A percentile compares a stretch with the other conserved stretches of the same genome.
Conservation (phyloP, 2,113 vertebrate genomes). For the Elaphurus davidianus region DNA sequence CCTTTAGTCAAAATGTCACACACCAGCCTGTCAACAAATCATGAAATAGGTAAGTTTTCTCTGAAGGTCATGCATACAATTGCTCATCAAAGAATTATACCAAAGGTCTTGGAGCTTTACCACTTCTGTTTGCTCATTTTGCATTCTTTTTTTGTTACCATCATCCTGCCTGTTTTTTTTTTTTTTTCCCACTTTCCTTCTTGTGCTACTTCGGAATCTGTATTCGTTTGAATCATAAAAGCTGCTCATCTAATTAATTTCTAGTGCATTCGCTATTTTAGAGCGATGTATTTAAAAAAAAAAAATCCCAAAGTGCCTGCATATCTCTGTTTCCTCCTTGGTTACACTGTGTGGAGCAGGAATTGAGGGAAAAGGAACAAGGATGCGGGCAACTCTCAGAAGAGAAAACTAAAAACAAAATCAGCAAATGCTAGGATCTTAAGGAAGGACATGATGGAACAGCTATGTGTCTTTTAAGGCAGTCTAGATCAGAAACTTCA, state of each 20-base stretch:
- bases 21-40: constrained; percentile 82
- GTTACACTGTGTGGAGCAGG: neutral
- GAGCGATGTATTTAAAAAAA: neutral
- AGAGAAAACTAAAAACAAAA: neutral
- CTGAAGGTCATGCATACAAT: constrained; percentile 75
- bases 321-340: neutral
- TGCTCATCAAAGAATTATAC: constrained; percentile 75
- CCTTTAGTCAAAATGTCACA: constrained; percentile 84
- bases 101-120: constrained; percentile 47
- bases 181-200: neutral
- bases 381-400: neutral
- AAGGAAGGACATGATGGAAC: neutral
- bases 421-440: neutral
- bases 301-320: neutral
- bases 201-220: neutral
- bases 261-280: neutral
- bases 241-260: neutral
- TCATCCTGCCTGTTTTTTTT: neutral
- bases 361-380: neutral
- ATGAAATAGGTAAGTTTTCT: constrained; percentile 76
- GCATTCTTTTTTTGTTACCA: neutral
- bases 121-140: constrained; percentile 51
- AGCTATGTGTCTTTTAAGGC: neutral
- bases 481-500: neutral
- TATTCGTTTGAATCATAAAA: neutral